phyloP scores from a whole-genome alignment of 2,888 invertebrate genomes.

The Tetropium fuscum region DNA sequence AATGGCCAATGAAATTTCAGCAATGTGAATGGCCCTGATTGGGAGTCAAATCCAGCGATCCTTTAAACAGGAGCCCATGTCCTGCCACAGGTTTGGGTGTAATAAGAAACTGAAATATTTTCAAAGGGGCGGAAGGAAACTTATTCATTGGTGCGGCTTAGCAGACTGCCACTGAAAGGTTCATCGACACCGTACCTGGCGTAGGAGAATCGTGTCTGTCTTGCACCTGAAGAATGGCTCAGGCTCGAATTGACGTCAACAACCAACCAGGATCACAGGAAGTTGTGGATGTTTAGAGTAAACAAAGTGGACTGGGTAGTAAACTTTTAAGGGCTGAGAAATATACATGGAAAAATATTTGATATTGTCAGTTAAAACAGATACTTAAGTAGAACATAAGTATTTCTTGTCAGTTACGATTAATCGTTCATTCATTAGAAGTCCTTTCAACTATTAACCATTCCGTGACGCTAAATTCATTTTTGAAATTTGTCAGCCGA shows the following conservation, averaged over 20 bases:
- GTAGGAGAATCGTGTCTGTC: constrained; percentile 6
- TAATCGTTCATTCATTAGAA: too few relatives aligned
- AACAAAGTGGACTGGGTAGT: constrained; percentile 43
- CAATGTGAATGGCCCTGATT: constrained; percentile 31
- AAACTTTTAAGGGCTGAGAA: constrained; percentile 20
- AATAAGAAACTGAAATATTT: too few relatives aligned
- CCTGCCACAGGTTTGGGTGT: background rate
- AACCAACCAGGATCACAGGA: constrained; percentile 51
- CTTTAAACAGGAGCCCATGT: constrained; percentile 15
- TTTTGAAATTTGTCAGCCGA: too few relatives aligned
- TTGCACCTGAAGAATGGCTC: constrained; percentile 30
- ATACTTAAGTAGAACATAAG: too few relatives aligned
- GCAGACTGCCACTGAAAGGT: background rate
- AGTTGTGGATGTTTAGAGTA: constrained; percentile 46
- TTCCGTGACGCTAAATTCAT: too few relatives aligned
- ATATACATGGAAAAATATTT: too few relatives aligned
- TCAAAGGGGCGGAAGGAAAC: too few relatives aligned
- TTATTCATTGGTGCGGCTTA: too few relatives aligned
- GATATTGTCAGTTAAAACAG: too few relatives aligned
- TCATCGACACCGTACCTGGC: background rate
- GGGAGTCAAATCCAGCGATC: constrained; percentile 28
- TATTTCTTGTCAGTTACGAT: too few relatives aligned
- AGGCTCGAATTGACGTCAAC: constrained; percentile 54
- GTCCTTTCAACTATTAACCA: too few relatives aligned
- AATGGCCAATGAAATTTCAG: too few relatives aligned